A percentile compares a stretch with the other conserved stretches of the same genome.
These are phyloP conservation scores for Apantesis nais DNA, from an alignment of 2,888 invertebrate genomes.

Conservation along the genomic window DNA sequence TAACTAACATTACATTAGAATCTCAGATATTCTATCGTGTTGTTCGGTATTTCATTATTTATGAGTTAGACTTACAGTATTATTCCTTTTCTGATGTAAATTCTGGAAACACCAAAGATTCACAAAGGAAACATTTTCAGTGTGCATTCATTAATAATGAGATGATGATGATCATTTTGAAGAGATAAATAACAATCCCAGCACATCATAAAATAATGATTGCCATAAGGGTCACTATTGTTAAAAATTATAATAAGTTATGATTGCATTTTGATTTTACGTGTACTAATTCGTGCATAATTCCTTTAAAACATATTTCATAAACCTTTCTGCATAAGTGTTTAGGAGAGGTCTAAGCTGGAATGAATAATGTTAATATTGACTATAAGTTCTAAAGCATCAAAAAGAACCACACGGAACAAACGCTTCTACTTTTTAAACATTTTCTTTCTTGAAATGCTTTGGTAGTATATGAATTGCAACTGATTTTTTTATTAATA, in stretches of 20 bases:
- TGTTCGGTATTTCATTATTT: not conserved
- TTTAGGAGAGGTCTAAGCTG: not conserved
- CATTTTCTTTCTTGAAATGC: too few relatives aligned
- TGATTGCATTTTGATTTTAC: not conserved
- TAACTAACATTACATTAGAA: not conserved
- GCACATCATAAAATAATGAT: constrained; percentile 4
- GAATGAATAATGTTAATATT: not conserved
- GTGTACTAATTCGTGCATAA: not conserved
- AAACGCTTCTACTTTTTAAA: not conserved
- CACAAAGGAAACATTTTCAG: constrained; percentile 13
- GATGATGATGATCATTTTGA: constrained; percentile 10
- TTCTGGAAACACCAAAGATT: constrained; percentile 26
- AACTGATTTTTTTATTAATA: not conserved
- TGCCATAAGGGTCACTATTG: not conserved
- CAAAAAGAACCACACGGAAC: too few relatives aligned
- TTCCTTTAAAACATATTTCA: not conserved
- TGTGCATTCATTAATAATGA: constrained; percentile 13
- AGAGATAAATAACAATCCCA: not conserved
- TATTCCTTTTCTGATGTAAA: not conserved
- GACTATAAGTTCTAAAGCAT: not conserved
- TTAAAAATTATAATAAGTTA: not conserved
- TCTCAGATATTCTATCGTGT: not conserved
- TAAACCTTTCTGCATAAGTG: not conserved
- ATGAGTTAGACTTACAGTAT: not conserved
- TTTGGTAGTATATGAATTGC: too few relatives aligned